Evolutionary conservation across 1,140 invertebrate species (phyloP).

Genomic region (Schmidtea mediterranea): DNA sequence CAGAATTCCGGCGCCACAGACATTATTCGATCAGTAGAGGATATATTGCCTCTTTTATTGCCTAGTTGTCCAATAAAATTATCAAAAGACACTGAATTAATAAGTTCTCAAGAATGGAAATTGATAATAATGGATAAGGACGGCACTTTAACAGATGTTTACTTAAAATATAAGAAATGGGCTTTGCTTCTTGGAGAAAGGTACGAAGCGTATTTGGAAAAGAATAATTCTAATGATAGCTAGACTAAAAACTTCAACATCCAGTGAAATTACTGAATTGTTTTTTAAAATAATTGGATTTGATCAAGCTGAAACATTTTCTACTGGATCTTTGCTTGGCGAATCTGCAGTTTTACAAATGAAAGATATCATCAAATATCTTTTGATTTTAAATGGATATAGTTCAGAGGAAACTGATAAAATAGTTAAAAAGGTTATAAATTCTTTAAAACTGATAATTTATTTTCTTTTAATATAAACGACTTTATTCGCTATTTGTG

Average conservation of each 20-base stretch:
- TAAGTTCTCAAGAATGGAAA: conserved; percentile 7
- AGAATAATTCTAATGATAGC: neutral
- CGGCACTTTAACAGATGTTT: conserved; percentile 27
- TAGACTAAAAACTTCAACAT: neutral
- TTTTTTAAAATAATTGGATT: neutral
- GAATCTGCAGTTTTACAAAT: neutral
- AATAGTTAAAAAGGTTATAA: no score
- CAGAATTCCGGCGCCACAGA: conserved; percentile 15
- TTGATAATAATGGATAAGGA: conserved; percentile 30
- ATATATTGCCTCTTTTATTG: conserved; percentile 17
- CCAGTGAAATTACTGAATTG: neutral
- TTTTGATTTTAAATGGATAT: neutral
- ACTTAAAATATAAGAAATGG: conserved; percentile 23
- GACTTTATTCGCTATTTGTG: no score
- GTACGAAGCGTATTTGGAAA: conserved; percentile 8
- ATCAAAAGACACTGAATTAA: neutral
- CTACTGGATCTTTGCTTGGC: neutral
- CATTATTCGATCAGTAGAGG: conserved; percentile 16
- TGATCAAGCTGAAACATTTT: neutral
- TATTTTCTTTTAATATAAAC: no score
- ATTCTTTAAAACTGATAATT: no score
- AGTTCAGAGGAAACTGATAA: no score
- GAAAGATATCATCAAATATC: neutral
- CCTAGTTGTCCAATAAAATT: conserved; percentile 9
- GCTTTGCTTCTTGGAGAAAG: conserved; percentile 11